Evolutionary conservation across 2,888 invertebrate genomes (phyloP).

Genomic region (Clitarchus hookeri): DNA sequence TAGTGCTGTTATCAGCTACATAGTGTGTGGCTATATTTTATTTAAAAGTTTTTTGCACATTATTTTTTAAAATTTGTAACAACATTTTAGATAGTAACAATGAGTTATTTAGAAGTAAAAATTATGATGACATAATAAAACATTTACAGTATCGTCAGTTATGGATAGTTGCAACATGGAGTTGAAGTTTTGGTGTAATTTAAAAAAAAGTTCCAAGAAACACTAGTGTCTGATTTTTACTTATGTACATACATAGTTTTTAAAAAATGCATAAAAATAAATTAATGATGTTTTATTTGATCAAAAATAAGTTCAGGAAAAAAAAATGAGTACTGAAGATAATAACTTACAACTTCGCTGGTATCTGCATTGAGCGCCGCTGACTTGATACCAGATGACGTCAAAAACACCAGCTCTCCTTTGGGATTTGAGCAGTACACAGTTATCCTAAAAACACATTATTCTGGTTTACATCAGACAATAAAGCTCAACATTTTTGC

Average conservation of each 20-base stretch:
- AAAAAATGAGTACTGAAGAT: neutral
- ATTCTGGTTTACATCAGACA: neutral
- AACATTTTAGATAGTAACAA: too few relatives aligned
- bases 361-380: neutral
- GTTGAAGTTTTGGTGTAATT: too few relatives aligned
- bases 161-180: too few relatives aligned
- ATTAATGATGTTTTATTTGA: neutral
- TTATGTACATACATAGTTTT: neutral
- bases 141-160: too few relatives aligned
- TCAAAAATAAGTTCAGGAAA: neutral
- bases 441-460: neutral
- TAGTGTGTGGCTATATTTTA: too few relatives aligned
- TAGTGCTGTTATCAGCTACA: too few relatives aligned
- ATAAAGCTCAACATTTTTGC: neutral
- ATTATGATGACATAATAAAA: too few relatives aligned
- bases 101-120: too few relatives aligned
- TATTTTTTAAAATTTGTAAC: too few relatives aligned
- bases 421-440: slow-evolving; percentile 5
- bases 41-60: too few relatives aligned
- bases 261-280: neutral
- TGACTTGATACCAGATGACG: neutral
- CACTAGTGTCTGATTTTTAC: too few relatives aligned
- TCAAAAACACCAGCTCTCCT: neutral
- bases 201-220: too few relatives aligned
- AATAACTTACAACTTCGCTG: neutral